phyloP scores from a whole-genome alignment of 2,797 vertebrate genomes.

The Chromis chromis region DNA sequence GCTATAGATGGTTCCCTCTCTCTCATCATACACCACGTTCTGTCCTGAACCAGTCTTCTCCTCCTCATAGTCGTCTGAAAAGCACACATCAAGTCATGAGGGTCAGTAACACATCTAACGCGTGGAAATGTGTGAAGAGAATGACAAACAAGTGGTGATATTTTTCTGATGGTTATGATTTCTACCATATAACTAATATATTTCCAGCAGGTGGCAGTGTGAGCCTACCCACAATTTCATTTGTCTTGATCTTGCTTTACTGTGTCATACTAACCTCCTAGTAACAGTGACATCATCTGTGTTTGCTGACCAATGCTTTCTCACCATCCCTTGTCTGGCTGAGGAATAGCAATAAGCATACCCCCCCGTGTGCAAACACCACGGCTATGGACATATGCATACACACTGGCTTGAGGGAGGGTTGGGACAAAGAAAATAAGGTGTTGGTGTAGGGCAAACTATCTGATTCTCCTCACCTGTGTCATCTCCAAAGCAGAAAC shows the following conservation, averaged over 20 bases:
- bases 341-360: constrained; percentile 72
- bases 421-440: neutral
- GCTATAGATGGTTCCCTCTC: constrained; percentile 89
- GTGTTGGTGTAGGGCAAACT: constrained; percentile 10
- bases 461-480: constrained; percentile 84
- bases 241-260: constrained; percentile 30
- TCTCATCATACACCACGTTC: constrained; percentile 92
- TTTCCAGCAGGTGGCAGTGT: constrained; percentile 76
- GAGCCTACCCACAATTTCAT: constrained; percentile 26
- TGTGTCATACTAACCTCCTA: constrained; percentile 75
- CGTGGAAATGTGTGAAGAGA: too few species aligned
- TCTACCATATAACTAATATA: neutral
- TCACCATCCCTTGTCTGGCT: constrained; percentile 63
- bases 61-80: constrained; percentile 83
- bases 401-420: constrained; percentile 14
- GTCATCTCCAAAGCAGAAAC: constrained; percentile 91
- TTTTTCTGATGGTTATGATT: neutral
- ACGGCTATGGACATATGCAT: constrained; percentile 33
- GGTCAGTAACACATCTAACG: neutral
- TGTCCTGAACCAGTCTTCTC: constrained; percentile 86
- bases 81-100: constrained; percentile 28
- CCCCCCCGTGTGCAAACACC: constrained; percentile 45
- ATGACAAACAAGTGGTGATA: neutral
- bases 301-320: constrained; percentile 83
- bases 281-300: constrained; percentile 85